A percentile compares a stretch with the other conserved stretches of the same genome.
Evolutionary conservation across 2,888 invertebrate species (phyloP).

Genomic region (Crossocerus cetratus): DNA sequence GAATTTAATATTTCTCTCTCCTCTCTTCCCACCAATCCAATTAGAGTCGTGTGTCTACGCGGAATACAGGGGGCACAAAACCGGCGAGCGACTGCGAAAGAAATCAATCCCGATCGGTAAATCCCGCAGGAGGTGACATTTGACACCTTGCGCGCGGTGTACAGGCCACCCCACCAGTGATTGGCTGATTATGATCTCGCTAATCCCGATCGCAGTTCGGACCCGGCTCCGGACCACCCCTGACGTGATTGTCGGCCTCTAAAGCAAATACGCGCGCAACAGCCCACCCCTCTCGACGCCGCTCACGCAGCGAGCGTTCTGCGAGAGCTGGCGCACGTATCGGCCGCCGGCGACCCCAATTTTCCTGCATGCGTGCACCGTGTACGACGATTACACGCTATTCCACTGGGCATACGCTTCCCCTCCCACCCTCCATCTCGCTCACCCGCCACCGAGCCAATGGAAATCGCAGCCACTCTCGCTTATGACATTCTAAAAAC

Average conservation of each 20-base stretch:
- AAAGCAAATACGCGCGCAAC: slow-evolving; percentile 63
- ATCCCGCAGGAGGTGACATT: slow-evolving; percentile 69
- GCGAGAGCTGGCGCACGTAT: slow-evolving; percentile 41
- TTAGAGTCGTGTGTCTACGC: slow-evolving; percentile 38
- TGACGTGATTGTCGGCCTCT: slow-evolving; percentile 70
- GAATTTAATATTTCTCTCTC: no score
- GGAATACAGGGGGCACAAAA: slow-evolving; percentile 3
- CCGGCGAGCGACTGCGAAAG: slow-evolving; percentile 29
- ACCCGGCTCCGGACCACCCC: slow-evolving; percentile 63
- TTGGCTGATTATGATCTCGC: slow-evolving; percentile 76
- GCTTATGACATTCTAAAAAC: slow-evolving; percentile 41
- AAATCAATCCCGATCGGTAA: slow-evolving; percentile 60
- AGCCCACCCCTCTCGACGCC: slow-evolving; percentile 29
- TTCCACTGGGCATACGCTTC: slow-evolving; percentile 50
- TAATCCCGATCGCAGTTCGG: slow-evolving; percentile 65
- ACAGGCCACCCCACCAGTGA: slow-evolving; percentile 58
- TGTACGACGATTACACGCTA: slow-evolving; percentile 55
- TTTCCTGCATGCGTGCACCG: slow-evolving; percentile 44
- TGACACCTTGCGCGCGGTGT: slow-evolving; percentile 67
- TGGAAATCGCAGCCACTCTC: slow-evolving; percentile 52
- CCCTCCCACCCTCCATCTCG: no score
- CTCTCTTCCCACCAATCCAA: slow-evolving; percentile 28
- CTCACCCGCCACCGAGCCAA: slow-evolving; percentile 28
- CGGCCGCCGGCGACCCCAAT: slow-evolving; percentile 34
- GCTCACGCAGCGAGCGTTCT: slow-evolving; percentile 24